Evolutionary conservation across 2,113 vertebrate species (phyloP).

Genomic region (Steatornis caripensis): DNA sequence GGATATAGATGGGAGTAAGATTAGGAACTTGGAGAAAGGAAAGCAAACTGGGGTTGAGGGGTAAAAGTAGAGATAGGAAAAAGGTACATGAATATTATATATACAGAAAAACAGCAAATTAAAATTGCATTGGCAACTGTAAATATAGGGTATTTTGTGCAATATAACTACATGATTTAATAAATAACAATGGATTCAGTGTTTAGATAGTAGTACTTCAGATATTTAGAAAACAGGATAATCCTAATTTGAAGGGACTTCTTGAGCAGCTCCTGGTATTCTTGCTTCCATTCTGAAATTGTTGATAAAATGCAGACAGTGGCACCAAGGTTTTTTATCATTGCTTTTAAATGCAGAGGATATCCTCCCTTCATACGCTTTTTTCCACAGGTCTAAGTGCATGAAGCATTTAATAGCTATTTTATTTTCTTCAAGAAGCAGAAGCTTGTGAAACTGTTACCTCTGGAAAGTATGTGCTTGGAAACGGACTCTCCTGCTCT

Average conservation of each 20-base stretch:
- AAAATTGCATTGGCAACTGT: not conserved
- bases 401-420: not conserved
- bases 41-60: not conserved
- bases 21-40: not conserved
- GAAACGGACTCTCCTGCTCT: slow-evolving; percentile 94
- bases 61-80: not conserved
- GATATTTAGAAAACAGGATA: not conserved
- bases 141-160: not conserved
- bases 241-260: not conserved
- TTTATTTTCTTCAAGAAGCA: slow-evolving; percentile 87
- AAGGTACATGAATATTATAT: not conserved
- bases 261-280: not conserved
- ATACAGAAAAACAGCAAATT: not conserved
- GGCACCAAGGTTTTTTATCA: not conserved
- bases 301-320: not conserved
- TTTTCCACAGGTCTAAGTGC: not conserved
- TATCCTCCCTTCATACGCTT: not conserved
- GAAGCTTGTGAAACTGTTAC: slow-evolving; percentile 92
- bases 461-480: slow-evolving; percentile 89
- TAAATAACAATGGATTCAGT: not conserved
- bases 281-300: not conserved
- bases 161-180: not conserved
- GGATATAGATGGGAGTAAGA: not conserved
- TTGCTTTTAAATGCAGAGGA: not conserved
- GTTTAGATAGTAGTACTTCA: not conserved